Evolutionary conservation across 2,113 vertebrate genomes (phyloP), one percentile per base, ranked within the genome.

Genomic region (Podilymbus podiceps): DNA sequence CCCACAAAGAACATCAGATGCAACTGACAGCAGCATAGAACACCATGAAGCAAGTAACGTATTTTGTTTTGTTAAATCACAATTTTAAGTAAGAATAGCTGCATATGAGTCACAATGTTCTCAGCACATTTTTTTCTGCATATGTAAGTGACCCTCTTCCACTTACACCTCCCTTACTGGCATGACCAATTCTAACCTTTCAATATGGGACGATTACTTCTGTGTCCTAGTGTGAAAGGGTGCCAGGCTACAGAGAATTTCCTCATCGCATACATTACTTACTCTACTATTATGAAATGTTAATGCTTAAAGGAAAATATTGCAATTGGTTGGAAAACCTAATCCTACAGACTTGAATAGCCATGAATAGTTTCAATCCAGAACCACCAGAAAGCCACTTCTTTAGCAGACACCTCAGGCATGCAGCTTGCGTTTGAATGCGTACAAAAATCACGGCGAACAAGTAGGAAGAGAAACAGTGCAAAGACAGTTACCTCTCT

Each of bases 401-500:
- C 59, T 38, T 73, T 5, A 31, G 35, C 15, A 46, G 1, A 31
- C n/a, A 33, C 12, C 78, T 55, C 33, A 42, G n/a, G 58, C 71
- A 44, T 13, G 47, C 74, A 90, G 76, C 17, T 58, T 19, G 25
- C 30, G 64, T 40, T 52, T 46, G 42, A 76, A 75, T 12, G 27
- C 33, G 30, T 2, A 23, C 17, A 84, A 24, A 90, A 27, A 30
- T 15, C 56, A 35, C 0, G 2, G 49, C 18, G 71, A 63, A 53
- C n/a, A 31, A 60, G 19, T 2, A 72, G 44, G 35, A 91, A 79
- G 20, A 87, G 52, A 20, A 93, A 56, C 20, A 60, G 38, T 16
- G 22, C 55, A 75, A 55, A 49, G 44, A 22, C 33, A 63, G 60
- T 97, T 97, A 99, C 99, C 98, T 99, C 99, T 97, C 98, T 97